Evolutionary conservation across 1,140 invertebrate genomes (phyloP).

Genomic region (Agrypnia vestita): DNA sequence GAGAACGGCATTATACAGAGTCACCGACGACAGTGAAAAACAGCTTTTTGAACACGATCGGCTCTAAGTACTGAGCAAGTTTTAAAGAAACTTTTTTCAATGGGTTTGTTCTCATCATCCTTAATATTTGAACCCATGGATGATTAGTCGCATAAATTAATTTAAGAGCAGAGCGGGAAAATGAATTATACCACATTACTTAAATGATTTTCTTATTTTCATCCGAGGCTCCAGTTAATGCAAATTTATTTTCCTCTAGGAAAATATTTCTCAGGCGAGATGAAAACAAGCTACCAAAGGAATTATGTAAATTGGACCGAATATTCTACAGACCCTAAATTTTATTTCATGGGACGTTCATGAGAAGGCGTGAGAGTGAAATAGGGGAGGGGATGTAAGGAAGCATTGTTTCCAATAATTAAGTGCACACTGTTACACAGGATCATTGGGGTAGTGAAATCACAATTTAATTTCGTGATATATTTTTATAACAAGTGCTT

Average conservation of each 20-base stretch:
- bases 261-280: conserved; percentile 34
- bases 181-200: conserved; percentile 11
- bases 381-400: background rate
- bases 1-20: too few relatives aligned
- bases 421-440: background rate
- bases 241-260: conserved; percentile 37
- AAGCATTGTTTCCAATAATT: conserved; percentile 31
- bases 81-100: too few relatives aligned
- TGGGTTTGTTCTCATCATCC: too few relatives aligned
- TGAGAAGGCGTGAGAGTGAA: background rate
- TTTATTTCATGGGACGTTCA: conserved; percentile 32
- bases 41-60: too few relatives aligned
- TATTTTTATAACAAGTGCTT: background rate
- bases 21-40: too few relatives aligned
- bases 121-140: too few relatives aligned
- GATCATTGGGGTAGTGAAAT: background rate
- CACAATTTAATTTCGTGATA: conserved; percentile 1
- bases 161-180: conserved; percentile 4
- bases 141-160: background rate
- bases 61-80: too few relatives aligned
- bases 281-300: conserved; percentile 31
- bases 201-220: conserved; percentile 20
- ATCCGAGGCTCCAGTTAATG: conserved; percentile 10
- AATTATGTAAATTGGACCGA: conserved; percentile 39
- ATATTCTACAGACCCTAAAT: conserved; percentile 38